These are phyloP conservation scores for crab-eating macaque (Macaca fascicularis) DNA, from an alignment of 2,113 vertebrate species.

Conservation along the genomic window T2T-MFA8v1.1 NC_088385.1:120022501-120023000, in stretches of 20 bases:
- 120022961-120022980: slow-evolving; percentile 95
- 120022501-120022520: slow-evolving; percentile 67
- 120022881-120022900: slow-evolving; percentile 94
- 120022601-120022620: slow-evolving; percentile 98
- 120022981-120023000: rapidly evolving
- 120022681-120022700: slow-evolving; percentile 97
- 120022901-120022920: slow-evolving; percentile 96
- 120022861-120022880: background rate
- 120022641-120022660: slow-evolving; percentile 96
- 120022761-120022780: slow-evolving; percentile 85
- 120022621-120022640: slow-evolving; percentile 99
- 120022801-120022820: background rate
- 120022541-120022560: background rate
- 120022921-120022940: slow-evolving; percentile 95
- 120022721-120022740: slow-evolving; percentile 95
- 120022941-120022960: slow-evolving; percentile 98
- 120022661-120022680: slow-evolving; percentile 98
- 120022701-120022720: slow-evolving; percentile 91
- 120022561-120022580: background rate
- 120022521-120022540: rapidly evolving
- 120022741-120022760: slow-evolving; percentile 97
- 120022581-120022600: background rate
- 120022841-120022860: background rate
- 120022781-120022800: background rate
- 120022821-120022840: rapidly evolving